Percentiles rank a stretch among this genome's conserved stretches.
Conservation (phyloP, 2,113 vertebrate genomes). For the Girardinichthys multiradiatus region DNA sequence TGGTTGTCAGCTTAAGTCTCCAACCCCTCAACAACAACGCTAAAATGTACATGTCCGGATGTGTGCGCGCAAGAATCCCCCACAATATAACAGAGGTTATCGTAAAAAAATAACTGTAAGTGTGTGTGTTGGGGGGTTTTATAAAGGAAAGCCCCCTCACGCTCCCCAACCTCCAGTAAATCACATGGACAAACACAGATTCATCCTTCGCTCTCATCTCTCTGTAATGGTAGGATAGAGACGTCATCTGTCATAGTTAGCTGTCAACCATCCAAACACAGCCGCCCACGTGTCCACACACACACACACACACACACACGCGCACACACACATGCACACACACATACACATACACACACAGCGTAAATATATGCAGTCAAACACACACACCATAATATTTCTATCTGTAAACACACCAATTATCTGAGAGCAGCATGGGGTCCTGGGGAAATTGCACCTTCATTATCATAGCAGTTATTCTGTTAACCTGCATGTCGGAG, state of each 20-base stretch:
- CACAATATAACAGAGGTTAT: background rate
- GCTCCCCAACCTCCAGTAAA: slow-evolving; percentile 59
- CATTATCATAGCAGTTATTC: slow-evolving; percentile 76
- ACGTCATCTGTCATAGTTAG: slow-evolving; percentile 66
- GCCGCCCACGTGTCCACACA: slow-evolving; percentile 48
- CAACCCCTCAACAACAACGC: slow-evolving; percentile 39
- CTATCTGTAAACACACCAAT: slow-evolving; percentile 73
- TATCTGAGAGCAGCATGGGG: slow-evolving; percentile 68
- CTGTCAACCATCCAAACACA: slow-evolving; percentile 67
- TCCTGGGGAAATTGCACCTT: slow-evolving; percentile 63
- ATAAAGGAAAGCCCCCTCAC: slow-evolving; percentile 2
- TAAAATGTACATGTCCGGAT: slow-evolving; percentile 29
- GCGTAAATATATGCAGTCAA: background rate
- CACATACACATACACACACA: slow-evolving; percentile 32
- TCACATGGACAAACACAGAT: slow-evolving; percentile 62
- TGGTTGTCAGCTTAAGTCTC: slow-evolving; percentile 62
- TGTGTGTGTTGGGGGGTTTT: slow-evolving; percentile 8
- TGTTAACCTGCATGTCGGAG: slow-evolving; percentile 65
- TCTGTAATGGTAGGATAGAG: slow-evolving; percentile 67
- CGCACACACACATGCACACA: background rate
- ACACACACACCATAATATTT: slow-evolving; percentile 36
- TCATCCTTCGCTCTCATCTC: slow-evolving; percentile 62
- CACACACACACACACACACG: slow-evolving; percentile 11
- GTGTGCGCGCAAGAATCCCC: slow-evolving; percentile 13
- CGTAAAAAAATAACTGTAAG: slow-evolving; percentile 6